These are phyloP conservation scores for Xyliphius kryptos DNA, from an alignment of 2,113 vertebrate species.

Conservation along the genomic window DNA sequence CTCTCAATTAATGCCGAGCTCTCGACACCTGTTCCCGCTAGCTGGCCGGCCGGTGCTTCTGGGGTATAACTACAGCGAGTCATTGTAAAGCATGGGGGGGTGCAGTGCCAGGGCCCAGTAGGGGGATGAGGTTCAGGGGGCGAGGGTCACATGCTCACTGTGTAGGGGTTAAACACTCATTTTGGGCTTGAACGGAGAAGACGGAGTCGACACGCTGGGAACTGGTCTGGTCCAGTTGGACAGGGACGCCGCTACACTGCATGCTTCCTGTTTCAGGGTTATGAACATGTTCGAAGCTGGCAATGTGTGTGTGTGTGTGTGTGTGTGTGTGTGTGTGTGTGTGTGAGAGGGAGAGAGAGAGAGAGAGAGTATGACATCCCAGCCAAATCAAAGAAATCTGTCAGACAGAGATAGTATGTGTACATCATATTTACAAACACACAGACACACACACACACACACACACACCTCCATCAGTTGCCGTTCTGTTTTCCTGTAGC, in stretches of 20 bases:
- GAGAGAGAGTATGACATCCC: constrained; percentile 1
- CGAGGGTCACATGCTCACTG: constrained; percentile 36
- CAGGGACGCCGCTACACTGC: constrained; percentile 14
- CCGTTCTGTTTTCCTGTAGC: neutral
- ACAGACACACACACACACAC: constrained; percentile 13
- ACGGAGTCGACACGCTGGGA: constrained; percentile 36
- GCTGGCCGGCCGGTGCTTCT: constrained; percentile 42
- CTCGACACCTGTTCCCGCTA: constrained; percentile 54
- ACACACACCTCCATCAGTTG: neutral
- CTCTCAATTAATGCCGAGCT: constrained; percentile 32
- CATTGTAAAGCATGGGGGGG: constrained; percentile 4
- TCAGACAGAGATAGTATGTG: constrained; percentile 5
- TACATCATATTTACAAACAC: neutral
- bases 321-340: constrained; percentile 17
- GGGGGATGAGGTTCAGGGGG: constrained; percentile 13
- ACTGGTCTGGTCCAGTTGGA: constrained; percentile 27
- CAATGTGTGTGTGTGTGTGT: constrained; percentile 1
- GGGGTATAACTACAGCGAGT: constrained; percentile 41
- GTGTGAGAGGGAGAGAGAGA: too few relatives aligned
- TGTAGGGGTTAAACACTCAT: constrained; percentile 46
- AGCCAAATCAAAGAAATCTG: constrained; percentile 23
- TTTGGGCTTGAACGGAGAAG: constrained; percentile 41
- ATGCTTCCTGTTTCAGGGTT: constrained; percentile 34
- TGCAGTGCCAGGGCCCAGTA: constrained; percentile 23
- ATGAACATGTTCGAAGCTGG: constrained; percentile 38